Evolutionary conservation across 2,113 vertebrate species (phyloP).

Genomic region (Aptenodytes forsteri): DNA sequence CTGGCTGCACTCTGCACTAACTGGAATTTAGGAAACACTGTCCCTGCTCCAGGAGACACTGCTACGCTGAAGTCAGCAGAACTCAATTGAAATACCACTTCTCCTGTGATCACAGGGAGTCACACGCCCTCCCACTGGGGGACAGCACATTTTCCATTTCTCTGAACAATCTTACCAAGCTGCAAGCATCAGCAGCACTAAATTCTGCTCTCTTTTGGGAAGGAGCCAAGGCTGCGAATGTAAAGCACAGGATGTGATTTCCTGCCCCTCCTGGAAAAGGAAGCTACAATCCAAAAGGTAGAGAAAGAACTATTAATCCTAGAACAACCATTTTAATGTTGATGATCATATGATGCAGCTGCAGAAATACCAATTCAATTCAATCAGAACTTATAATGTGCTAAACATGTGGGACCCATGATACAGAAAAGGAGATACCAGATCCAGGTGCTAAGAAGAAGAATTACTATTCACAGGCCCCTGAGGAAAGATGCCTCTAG

Average conservation of each 20-base stretch:
- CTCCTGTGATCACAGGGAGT: background rate
- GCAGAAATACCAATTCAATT: slow-evolving; percentile 23
- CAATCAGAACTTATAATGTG: slow-evolving; percentile 12
- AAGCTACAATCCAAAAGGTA: slow-evolving; percentile 46
- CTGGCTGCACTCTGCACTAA: background rate
- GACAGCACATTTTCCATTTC: background rate
- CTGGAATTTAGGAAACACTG: background rate
- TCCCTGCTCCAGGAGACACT: background rate
- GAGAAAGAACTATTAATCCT: slow-evolving; percentile 54
- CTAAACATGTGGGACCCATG: background rate
- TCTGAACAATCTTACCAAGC: background rate
- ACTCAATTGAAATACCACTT: background rate
- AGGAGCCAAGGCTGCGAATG: slow-evolving; percentile 6
- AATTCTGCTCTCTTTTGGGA: slow-evolving; percentile 22
- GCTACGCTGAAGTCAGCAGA: background rate
- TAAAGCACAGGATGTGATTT: slow-evolving; percentile 55
- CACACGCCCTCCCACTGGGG: background rate
- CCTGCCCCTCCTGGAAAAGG: slow-evolving; percentile 43
- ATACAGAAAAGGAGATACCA: background rate
- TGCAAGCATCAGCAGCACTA: background rate
- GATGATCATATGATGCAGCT: slow-evolving; percentile 7
- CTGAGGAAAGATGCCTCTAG: background rate
- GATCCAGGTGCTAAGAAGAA: background rate
- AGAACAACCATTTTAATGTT: slow-evolving; percentile 49
- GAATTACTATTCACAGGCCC: background rate